Evolutionary conservation across 2,113 vertebrate genomes (phyloP).

Genomic region (Sturnira hondurensis): DNA sequence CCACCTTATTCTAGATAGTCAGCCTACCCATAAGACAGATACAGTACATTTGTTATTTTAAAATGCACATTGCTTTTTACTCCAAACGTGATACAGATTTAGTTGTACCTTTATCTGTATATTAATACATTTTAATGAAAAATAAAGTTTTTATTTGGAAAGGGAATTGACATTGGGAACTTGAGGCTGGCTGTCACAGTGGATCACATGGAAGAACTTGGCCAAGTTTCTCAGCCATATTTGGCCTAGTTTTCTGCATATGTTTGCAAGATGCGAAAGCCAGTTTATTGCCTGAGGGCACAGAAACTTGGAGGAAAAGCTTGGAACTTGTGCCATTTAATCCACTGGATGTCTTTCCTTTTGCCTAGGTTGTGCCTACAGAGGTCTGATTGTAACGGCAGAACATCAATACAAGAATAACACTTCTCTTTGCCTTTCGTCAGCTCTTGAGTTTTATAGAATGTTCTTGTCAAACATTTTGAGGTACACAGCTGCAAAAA

Average conservation of each 20-base stretch:
- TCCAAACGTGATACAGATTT: neutral
- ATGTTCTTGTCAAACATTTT: neutral
- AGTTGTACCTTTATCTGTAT: neutral
- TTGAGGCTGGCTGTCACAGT: slow-evolving; percentile 33
- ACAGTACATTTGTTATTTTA: neutral
- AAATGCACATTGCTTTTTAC: neutral
- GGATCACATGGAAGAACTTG: slow-evolving; percentile 48
- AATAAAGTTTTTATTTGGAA: slow-evolving; percentile 40
- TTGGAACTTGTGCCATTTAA: slow-evolving; percentile 7
- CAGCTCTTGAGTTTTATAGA: neutral
- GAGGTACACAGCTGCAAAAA: neutral
- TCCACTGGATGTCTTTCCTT: neutral
- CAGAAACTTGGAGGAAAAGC: slow-evolving; percentile 37
- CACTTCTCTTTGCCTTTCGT: neutral
- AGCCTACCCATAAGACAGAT: neutral
- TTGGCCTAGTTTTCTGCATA: slow-evolving; percentile 63
- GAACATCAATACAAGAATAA: neutral
- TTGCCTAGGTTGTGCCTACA: slow-evolving; percentile 6
- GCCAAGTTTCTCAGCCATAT: slow-evolving; percentile 38
- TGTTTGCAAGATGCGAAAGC: slow-evolving; percentile 64
- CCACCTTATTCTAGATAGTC: neutral
- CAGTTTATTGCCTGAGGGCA: slow-evolving; percentile 44
- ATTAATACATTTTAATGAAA: neutral
- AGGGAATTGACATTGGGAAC: slow-evolving; percentile 47
- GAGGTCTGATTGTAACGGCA: neutral